Evolutionary conservation across 2,113 vertebrate species (phyloP), one percentile per base, ranked within the genome.

Genomic region (Pelodiscus sinensis): DNA sequence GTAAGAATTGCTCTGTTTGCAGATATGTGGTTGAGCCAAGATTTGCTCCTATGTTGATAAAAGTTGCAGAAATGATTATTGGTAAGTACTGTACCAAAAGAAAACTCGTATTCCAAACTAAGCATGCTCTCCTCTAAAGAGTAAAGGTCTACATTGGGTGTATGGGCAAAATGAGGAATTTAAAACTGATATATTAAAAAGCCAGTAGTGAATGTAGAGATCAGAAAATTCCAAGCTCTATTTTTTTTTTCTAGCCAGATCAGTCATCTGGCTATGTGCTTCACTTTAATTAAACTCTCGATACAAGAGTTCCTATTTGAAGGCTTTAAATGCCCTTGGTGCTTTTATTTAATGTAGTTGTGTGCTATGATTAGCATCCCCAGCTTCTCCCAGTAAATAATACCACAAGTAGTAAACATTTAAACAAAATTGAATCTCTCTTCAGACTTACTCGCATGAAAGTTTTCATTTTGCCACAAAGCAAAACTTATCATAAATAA

Each of bases 21-120:
- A 99, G 99, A 92, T 97, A 99, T 93, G 85, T 99, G 75, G 98
- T 98, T 90, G 98, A 99, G 90, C 96, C 98, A 65, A 98, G 99
- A 94, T 99, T 99, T 97, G 97, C 99, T 73, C 92, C 98, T 60
- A 95, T 99, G 90, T 97, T 99, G 56, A 95, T 98, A 84, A 98
- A 95, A 81, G 98, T 98, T 84, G 98, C 99, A 2, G 99, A 99
- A 90, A 98, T 99, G 91, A 97, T 99, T 88, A 98, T 99, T 82
- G 99, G 99, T 99, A 97, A 98, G 98, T 98, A 88, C 12, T 82
- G 60, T 3, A n/a, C 31, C 62, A 71, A 12, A 68, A 24, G 68
- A 65, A 22, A 3, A 52, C 54, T 57, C 2, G 60, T 90, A 65
- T 13, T 0, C 0, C 54, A 4, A 79, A 27, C 12, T 92, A 27